Evolutionary conservation across 2,888 invertebrate genomes (phyloP), one percentile per base, ranked within the genome.

Genomic region (Protonemura montana): DNA sequence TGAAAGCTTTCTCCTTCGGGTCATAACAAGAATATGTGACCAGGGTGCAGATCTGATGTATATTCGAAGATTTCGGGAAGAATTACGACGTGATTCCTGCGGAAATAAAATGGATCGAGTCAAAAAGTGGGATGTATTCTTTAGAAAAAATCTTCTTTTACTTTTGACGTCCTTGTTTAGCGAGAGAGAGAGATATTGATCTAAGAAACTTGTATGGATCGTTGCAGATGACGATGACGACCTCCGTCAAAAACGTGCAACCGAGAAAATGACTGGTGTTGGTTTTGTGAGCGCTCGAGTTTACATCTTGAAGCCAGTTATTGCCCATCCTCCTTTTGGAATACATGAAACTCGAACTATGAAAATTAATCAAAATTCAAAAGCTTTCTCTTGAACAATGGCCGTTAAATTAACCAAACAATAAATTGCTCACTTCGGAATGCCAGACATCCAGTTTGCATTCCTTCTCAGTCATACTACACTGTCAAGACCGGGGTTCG

Each of bases 1-100:
- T 83, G 59, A 83, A 83, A 83, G 83, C 26, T 35, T 80, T 86
- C 30, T 26, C 85, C 29, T 76, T 28, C 29, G 76, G 78, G 85
- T 85, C 85, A 85, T 85, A 80, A 80, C 85, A 35, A 80, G 85
- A 85, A 85, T 85, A 85, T 85, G 85, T 85, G 85, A 85, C 85
- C 80, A 25, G 85, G 25, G 85, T 80, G 85, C 85, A 28, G 5
- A 81, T 26, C n/a, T 30, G 81, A 81, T 81, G 81, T 81, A 81
- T 81, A 29, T 81, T 28, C 81, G 29, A 30, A 81, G 81, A 81
- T 81, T 81, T 81, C 28, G n/a, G 6, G 21, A 16, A 81, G 81
- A 81, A 81, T 81, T 81, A 81, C 30, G 81, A 81, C 59, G 21
- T 21, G 59, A 21, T 21, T 59, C 59, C 21, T 21, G 59, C 7